These are phyloP conservation scores for Toxonevra muliebris DNA, from an alignment of 2,888 invertebrate species.

Conservation along the genomic window DNA sequence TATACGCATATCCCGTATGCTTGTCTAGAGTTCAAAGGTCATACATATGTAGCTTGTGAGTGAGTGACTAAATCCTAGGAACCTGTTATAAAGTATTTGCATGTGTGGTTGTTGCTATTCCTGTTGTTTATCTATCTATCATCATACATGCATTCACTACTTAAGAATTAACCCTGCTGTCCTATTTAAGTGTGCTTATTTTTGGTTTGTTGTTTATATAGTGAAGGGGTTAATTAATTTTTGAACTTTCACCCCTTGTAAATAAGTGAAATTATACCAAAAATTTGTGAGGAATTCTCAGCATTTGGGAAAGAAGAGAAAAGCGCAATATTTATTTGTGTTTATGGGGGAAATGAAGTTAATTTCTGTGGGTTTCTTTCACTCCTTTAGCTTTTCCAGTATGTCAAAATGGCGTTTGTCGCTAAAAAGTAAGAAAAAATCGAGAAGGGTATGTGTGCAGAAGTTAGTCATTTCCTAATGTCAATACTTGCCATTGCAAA, in stretches of 20 bases:
- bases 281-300: background rate
- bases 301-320: background rate
- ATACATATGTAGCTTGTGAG: background rate
- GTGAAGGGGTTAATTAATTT: conserved; percentile 40
- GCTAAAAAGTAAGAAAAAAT: background rate
- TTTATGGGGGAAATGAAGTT: background rate
- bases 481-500: too few species aligned
- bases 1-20: conserved; percentile 21
- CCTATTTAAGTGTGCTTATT: too few species aligned
- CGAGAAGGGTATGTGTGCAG: background rate
- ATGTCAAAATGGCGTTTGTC: conserved; percentile 22
- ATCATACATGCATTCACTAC: too few species aligned
- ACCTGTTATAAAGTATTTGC: too few species aligned
- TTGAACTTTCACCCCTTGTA: conserved; percentile 41
- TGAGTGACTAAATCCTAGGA: too few species aligned
- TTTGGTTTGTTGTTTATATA: too few species aligned
- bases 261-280: conserved; percentile 6
- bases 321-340: background rate
- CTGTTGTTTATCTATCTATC: too few species aligned
- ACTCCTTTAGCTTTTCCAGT: too few species aligned
- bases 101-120: too few species aligned
- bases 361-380: background rate
- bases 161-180: too few species aligned
- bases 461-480: background rate
- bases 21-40: conserved; percentile 24